Conservation (phyloP, 2,113 vertebrate genomes). For the Strix uralensis region DNA sequence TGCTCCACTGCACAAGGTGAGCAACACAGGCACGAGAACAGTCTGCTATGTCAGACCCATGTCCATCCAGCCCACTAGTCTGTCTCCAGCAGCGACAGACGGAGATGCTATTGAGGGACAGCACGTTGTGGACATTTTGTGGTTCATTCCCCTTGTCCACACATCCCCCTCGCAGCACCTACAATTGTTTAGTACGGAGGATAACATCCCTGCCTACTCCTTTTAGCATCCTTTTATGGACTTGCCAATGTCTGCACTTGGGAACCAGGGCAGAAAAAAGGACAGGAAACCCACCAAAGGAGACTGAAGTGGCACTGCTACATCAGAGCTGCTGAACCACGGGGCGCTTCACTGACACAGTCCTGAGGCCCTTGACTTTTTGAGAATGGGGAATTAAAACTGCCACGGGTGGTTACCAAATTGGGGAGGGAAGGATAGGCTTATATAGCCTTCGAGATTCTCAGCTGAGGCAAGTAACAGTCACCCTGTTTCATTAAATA, state of each 20-base stretch:
- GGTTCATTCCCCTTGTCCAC: neutral
- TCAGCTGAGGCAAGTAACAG: neutral
- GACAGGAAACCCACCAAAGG: neutral
- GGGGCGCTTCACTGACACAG: fast-evolving
- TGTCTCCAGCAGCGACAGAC: neutral
- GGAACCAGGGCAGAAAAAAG: neutral
- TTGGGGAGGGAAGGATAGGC: fast-evolving
- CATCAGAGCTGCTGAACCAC: neutral
- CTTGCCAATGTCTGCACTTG: neutral
- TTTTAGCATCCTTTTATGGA: neutral
- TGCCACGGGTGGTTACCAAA: neutral
- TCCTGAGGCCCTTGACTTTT: neutral
- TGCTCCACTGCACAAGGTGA: neutral
- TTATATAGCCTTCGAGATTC: neutral
- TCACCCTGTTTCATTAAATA: neutral
- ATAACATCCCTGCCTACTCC: neutral
- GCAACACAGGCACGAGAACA: neutral
- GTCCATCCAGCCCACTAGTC: neutral
- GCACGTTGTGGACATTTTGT: neutral
- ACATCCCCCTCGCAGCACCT: neutral
- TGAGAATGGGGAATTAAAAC: neutral
- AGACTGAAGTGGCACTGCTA: neutral
- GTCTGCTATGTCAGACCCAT: neutral
- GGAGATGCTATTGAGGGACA: neutral
- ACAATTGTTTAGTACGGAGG: neutral